phyloP scores from a whole-genome alignment of 1,140 invertebrate genomes.

The Drosophila orena region DNA sequence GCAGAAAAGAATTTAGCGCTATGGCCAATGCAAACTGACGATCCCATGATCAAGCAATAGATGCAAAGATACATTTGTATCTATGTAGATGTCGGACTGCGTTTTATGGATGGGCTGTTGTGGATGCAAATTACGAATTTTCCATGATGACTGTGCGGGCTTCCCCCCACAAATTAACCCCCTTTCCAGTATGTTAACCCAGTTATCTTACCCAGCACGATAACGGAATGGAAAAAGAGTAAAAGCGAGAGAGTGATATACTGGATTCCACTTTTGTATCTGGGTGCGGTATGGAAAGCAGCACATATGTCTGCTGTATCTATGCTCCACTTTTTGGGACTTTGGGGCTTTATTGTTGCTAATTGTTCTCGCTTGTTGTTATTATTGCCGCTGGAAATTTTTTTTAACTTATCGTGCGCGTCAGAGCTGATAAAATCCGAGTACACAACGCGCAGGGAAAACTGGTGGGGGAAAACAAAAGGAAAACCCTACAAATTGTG shows the following conservation, averaged over 20 bases:
- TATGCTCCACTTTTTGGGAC: constrained; percentile 54
- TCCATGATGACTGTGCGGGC: constrained; percentile 58
- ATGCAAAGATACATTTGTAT: constrained; percentile 13
- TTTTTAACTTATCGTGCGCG: constrained; percentile 62
- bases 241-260: constrained; percentile 17
- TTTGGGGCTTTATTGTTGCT: constrained; percentile 57
- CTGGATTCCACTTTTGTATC: constrained; percentile 33
- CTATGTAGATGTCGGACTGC: constrained; percentile 16
- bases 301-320: constrained; percentile 46
- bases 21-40: constrained; percentile 50
- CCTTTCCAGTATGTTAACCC: constrained; percentile 28
- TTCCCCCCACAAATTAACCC: constrained; percentile 35
- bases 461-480: constrained; percentile 15
- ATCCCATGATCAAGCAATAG: constrained; percentile 43
- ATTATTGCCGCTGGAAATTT: constrained; percentile 47
- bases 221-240: constrained; percentile 12
- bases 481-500: constrained; percentile 33
- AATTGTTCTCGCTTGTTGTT: constrained; percentile 73
- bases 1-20: constrained; percentile 62
- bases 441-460: constrained; percentile 24
- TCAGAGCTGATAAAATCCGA: constrained; percentile 64
- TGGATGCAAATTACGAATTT: constrained; percentile 56
- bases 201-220: constrained; percentile 43
- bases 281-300: constrained; percentile 47
- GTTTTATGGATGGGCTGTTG: constrained; percentile 11